A percentile compares a stretch with the other conserved stretches of the same genome.
These are phyloP conservation scores for Mesembrinibis cayennensis DNA, from an alignment of 2,113 vertebrate species.

Conservation along the genomic window DNA sequence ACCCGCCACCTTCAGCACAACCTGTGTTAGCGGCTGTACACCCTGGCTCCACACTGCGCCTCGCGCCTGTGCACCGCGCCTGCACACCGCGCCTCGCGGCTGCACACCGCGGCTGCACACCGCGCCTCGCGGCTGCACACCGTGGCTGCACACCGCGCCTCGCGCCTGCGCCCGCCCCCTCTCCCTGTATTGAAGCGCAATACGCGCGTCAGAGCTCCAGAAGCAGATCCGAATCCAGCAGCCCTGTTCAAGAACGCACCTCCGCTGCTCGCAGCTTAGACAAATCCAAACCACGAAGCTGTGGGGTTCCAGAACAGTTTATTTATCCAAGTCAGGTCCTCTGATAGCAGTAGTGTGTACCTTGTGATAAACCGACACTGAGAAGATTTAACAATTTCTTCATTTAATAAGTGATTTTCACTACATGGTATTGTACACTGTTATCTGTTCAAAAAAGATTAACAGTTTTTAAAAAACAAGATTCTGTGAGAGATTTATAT, in stretches of 20 bases:
- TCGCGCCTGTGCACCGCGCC: no score
- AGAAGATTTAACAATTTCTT: slow-evolving; percentile 76
- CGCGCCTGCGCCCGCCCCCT: not conserved
- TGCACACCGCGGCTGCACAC: no score
- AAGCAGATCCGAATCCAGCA: not conserved
- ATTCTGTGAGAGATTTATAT: slow-evolving; percentile 72
- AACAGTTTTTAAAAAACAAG: slow-evolving; percentile 77
- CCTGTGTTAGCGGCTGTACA: not conserved
- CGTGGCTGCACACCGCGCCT: no score
- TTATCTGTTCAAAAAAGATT: slow-evolving; percentile 77
- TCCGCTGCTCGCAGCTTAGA: not conserved
- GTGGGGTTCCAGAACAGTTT: slow-evolving; percentile 69
- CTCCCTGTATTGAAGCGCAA: not conserved
- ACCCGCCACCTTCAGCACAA: accelerated
- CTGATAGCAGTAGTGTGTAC: slow-evolving; percentile 24
- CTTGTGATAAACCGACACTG: slow-evolving; percentile 69
- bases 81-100: no score
- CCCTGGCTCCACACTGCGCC: no score
- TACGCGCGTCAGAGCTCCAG: not conserved
- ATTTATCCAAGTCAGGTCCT: slow-evolving; percentile 59
- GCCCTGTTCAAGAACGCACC: not conserved
- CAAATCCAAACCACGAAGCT: slow-evolving; percentile 44
- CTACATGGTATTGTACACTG: slow-evolving; percentile 79
- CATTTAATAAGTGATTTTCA: slow-evolving; percentile 81
- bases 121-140: no score